These are phyloP conservation scores for Polypterus bichir DNA, from an alignment of 2,113 vertebrate genomes.

Conservation along the genomic window DNA sequence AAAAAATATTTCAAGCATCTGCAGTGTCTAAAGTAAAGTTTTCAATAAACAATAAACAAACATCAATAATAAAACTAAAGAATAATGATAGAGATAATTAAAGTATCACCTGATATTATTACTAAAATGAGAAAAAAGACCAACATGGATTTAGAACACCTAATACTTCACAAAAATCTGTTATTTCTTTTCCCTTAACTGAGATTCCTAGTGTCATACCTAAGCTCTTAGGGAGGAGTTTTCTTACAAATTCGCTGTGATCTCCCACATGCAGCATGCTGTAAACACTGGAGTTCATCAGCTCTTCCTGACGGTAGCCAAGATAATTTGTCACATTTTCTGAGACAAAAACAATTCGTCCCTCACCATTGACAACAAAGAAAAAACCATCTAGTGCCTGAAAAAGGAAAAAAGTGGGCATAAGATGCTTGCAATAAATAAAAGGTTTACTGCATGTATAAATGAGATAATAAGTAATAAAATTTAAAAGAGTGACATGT, in stretches of 20 bases:
- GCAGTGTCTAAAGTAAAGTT: too few species aligned
- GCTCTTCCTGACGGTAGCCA: slow-evolving; percentile 84
- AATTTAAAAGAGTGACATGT: too few species aligned
- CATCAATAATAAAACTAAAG: background rate
- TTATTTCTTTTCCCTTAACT: too few species aligned
- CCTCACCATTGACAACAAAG: slow-evolving; percentile 88
- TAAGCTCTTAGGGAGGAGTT: slow-evolving; percentile 79
- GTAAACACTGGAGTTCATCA: slow-evolving; percentile 91
- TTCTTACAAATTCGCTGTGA: slow-evolving; percentile 86
- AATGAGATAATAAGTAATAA: too few species aligned
- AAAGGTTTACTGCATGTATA: too few species aligned
- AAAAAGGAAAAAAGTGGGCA: background rate
- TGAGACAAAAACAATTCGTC: slow-evolving; percentile 83
- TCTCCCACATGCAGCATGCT: slow-evolving; percentile 91
- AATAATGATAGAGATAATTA: too few species aligned
- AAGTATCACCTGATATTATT: background rate
- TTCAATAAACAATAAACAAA: background rate
- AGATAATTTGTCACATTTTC: slow-evolving; percentile 86
- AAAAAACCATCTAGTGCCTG: slow-evolving; percentile 90
- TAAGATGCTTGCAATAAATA: too few species aligned
- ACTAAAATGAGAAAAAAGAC: background rate
- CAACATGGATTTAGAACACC: background rate
- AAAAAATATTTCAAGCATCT: too few species aligned
- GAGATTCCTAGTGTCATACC: slow-evolving; percentile 38
- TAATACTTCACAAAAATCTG: background rate